phyloP scores from a whole-genome alignment of 1,140 invertebrate species.

The Nasonia vitripennis region DNA sequence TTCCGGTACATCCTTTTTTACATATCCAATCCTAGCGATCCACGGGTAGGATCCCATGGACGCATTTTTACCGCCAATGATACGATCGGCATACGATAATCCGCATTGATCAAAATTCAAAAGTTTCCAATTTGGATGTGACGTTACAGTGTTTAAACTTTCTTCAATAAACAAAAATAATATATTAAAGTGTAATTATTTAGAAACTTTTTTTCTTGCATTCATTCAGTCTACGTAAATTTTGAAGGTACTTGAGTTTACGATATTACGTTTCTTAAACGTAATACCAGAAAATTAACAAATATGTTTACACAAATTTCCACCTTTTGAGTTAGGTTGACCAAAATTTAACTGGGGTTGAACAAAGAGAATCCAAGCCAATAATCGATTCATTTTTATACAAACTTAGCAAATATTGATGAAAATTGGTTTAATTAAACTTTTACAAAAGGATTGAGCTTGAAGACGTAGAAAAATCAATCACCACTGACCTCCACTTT shows the following conservation, averaged over 20 bases:
- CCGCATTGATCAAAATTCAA: slow-evolving; percentile 75
- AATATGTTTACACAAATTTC: neutral
- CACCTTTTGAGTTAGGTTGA: neutral
- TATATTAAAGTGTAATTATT: neutral
- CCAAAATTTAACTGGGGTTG: neutral
- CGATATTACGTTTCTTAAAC: no score
- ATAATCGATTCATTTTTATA: slow-evolving; percentile 5
- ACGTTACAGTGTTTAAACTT: slow-evolving; percentile 41
- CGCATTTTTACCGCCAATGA: slow-evolving; percentile 79
- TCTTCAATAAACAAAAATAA: slow-evolving; percentile 4
- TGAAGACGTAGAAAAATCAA: slow-evolving; percentile 13
- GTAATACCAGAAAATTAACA: no score
- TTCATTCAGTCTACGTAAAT: no score
- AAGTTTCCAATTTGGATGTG: slow-evolving; percentile 71
- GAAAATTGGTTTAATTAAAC: neutral
- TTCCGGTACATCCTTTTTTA: slow-evolving; percentile 60
- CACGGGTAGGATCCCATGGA: slow-evolving; percentile 81
- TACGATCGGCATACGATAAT: slow-evolving; percentile 75
- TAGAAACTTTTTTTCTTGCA: neutral
- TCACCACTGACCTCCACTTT: slow-evolving; percentile 33
- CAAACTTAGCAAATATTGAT: neutral
- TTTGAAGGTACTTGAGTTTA: no score
- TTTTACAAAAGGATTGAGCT: slow-evolving; percentile 1
- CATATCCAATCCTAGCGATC: slow-evolving; percentile 81
- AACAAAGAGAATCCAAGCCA: neutral